phyloP scores from a whole-genome alignment of 1,140 invertebrate species.

The Gerris buenoi region DNA sequence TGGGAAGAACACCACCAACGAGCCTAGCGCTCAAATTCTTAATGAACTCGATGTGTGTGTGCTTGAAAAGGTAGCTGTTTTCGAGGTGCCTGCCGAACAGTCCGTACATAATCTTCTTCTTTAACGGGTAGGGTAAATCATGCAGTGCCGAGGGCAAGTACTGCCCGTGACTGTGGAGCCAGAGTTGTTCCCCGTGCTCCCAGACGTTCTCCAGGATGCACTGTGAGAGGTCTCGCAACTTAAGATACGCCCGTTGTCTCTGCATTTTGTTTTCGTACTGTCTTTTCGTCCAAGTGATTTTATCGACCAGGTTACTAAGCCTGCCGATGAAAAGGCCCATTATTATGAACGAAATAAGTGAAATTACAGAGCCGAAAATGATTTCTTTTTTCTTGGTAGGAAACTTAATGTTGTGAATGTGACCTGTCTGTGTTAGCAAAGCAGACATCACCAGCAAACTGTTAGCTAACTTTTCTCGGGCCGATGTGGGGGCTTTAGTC shows the following conservation, averaged over 20 bases:
- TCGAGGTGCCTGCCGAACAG: background rate
- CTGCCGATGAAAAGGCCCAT: no score
- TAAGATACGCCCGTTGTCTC: background rate
- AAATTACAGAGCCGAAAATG: no score
- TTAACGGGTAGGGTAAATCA: background rate
- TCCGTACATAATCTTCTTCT: background rate
- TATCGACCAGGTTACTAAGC: no score
- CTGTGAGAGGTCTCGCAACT: background rate
- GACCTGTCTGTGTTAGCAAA: no score
- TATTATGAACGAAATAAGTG: no score
- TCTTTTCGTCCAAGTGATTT: background rate
- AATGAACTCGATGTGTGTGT: background rate
- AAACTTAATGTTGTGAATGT: no score
- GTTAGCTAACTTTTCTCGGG: no score
- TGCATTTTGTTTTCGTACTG: background rate
- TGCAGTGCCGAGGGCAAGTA: background rate
- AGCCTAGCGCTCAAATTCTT: background rate
- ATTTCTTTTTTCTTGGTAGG: no score
- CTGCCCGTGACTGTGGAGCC: background rate
- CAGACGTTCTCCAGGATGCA: background rate
- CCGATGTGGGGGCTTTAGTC: no score
- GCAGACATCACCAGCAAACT: no score
- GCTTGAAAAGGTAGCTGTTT: background rate
- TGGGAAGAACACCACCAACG: background rate
- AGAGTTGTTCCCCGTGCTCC: background rate